Percentiles rank a stretch among this genome's conserved stretches.
Conservation (phyloP, 2,888 invertebrate species). For the Mythimna ferrago region DNA sequence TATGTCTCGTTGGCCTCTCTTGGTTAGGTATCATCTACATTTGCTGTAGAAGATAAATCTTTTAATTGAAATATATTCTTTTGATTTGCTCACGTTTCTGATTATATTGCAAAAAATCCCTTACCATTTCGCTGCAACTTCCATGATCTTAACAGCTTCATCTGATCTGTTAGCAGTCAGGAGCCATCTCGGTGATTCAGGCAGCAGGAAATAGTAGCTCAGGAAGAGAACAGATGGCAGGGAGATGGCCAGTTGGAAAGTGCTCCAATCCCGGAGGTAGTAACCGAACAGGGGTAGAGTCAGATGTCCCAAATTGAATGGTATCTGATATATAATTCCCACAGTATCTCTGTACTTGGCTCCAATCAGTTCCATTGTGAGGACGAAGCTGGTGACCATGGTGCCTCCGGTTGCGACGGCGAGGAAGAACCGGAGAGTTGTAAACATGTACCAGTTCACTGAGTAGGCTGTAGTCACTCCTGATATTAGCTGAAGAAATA, state of each 20-base stretch:
- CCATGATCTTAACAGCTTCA: conserved; percentile 92
- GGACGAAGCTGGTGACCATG: conserved; percentile 95
- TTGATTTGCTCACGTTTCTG: background rate
- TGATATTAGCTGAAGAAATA: conserved; percentile 93
- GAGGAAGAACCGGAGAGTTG: conserved; percentile 92
- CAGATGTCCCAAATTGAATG: conserved; percentile 93
- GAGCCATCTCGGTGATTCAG: conserved; percentile 96
- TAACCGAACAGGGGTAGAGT: conserved; percentile 92
- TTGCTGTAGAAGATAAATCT: background rate
- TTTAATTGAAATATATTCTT: background rate
- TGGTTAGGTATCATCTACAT: background rate
- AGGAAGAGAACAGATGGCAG: conserved; percentile 92
- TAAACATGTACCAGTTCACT: conserved; percentile 92
- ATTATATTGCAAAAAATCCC: background rate
- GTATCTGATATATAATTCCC: conserved; percentile 93
- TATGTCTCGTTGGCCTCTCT: background rate
- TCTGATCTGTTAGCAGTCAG: conserved; percentile 93
- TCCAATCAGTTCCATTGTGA: conserved; percentile 93
- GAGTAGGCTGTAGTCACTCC: conserved; percentile 94
- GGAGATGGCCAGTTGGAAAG: conserved; percentile 92
- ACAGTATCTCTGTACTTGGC: conserved; percentile 92
- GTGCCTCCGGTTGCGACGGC: conserved; percentile 95
- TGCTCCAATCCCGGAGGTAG: conserved; percentile 92
- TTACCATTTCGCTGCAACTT: conserved; percentile 91
- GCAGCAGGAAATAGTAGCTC: conserved; percentile 93